Base-by-base conservation (phyloP, 1,140 invertebrate genomes). In the Heliconius hewitsoni region DNA sequence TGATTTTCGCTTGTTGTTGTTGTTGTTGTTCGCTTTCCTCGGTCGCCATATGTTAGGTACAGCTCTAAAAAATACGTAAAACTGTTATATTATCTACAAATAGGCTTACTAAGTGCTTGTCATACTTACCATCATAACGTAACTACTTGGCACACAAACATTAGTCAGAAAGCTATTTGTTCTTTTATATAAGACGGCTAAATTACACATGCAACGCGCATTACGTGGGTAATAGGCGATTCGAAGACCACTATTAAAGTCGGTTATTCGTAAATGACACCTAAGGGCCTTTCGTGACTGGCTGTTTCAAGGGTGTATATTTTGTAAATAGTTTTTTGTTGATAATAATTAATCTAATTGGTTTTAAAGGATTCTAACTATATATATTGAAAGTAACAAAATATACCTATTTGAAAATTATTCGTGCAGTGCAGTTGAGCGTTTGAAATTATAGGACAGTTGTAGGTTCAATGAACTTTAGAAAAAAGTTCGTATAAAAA, bases 271-370 rank as follows among this genome's bases (percentile, higher is more conserved):
- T 83, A 82, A 81, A 76, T 70, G 55, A 79, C 74, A 73, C 39
- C 73, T 81, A 83, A 83, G 76, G 46, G 60, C 55, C 73, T 74
- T 16, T 19, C 74, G 78, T 85, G 81, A 81, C 81, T 82, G 55
- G n/a, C 82, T 11, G 81, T 83, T 77, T 60, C n/a, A 23, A 60
- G n/a, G 55, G 55, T 60, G 55, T 23, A 23, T 60, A 60, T 60
- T 23, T 60, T 60, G 50, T 52, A 52, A 52, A 52, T 52, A 18
- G 55, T 60, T 60, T 60, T 60, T 60, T 23, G n/a, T 60, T 60
- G 19, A 23, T 27, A 23, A 60, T 60, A 9, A 60, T 60, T 60
- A 60, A 60, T 60, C n/a, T 60, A 60, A 60, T 60, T 27, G 55
- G 19, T 60, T 60, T 60, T 60, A 60, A 23, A 23, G 18, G 19